Evolutionary conservation across 2,113 vertebrate genomes (phyloP), one percentile per base, ranked within the genome.

Genomic region (Cyanoliseus patagonus): DNA sequence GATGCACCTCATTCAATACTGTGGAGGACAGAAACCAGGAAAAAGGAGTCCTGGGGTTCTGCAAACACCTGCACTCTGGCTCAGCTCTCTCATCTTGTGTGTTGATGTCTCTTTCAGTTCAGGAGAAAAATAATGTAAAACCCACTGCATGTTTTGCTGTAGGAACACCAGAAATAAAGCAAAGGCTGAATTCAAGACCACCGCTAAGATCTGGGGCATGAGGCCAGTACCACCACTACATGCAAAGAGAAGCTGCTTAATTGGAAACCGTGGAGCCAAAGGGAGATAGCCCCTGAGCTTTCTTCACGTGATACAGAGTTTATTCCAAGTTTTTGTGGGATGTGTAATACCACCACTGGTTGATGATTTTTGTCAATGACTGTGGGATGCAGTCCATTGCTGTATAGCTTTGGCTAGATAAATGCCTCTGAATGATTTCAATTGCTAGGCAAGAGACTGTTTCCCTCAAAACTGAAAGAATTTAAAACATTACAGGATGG

Each of bases 1-100:
- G 5, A 22, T 0, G 0, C 25, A 31, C 39, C 2, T 3, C 1
- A 2, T 66, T 28, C 49, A 44, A 33, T 11, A 9, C 23, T 5
- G 2, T 9, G 27, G 33, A 57, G 55, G 25, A 30, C 23, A 66
- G 12, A 11, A 83, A 9, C 7, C 4, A 37, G 17, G 9, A 66
- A 47, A 79, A 52, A 7, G 5, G 9, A 0, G 3, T 19, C 33
- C 23, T 1, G 3, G 28, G 12, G 7, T 22, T 84, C 73, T 66
- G 30, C 31, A 82, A 31, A 15, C 4, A 15, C 7, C 20, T 35
- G 14, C 28, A 6, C 16, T 69, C 61, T 74, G 35, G 17, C 16
- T 82, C 41, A 49, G 15, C 20, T 63, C 55, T 81, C 53, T 42
- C 14, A 57, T 30, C 4, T 16, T 74, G 5, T 15, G 14, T n/a